These are phyloP conservation scores for Linyphia triangularis DNA, from an alignment of 2,888 invertebrate species.

Conservation along the genomic window DNA sequence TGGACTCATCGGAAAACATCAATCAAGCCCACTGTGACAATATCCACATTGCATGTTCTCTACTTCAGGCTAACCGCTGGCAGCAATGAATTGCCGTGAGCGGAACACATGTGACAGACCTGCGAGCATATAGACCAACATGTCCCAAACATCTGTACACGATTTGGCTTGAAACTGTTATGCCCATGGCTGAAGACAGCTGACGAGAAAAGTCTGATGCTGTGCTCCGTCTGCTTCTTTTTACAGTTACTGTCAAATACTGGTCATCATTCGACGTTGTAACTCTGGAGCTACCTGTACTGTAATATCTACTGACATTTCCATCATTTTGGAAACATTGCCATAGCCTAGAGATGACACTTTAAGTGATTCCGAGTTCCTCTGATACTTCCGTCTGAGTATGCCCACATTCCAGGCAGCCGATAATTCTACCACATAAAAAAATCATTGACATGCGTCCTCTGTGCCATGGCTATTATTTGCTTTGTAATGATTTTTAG, in stretches of 20 bases:
- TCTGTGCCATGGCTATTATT: too few species aligned
- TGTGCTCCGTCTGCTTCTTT: neutral
- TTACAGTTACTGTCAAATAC: neutral
- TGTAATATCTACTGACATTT: conserved; percentile 4
- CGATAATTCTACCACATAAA: neutral
- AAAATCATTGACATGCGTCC: too few species aligned
- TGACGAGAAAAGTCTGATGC: too few species aligned
- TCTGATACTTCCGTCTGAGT: conserved; percentile 18
- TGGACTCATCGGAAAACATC: too few species aligned
- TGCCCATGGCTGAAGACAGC: conserved; percentile 4
- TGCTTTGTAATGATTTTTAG: too few species aligned
- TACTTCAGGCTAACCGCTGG: too few species aligned
- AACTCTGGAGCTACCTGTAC: conserved; percentile 4
- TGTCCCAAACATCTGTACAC: conserved; percentile 7
- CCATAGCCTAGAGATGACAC: too few species aligned
- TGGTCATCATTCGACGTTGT: too few species aligned
- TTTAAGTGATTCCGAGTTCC: conserved; percentile 13
- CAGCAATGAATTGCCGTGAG: too few species aligned
- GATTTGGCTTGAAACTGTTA: conserved; percentile 8
- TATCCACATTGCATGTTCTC: too few species aligned
- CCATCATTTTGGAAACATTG: neutral
- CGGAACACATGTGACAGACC: too few species aligned
- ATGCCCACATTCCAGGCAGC: conserved; percentile 5
- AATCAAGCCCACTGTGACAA: too few species aligned
- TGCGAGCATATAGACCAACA: conserved; percentile 10